phyloP scores from a whole-genome alignment of 2,113 vertebrate genomes.

The Podarcis raffonei region DNA sequence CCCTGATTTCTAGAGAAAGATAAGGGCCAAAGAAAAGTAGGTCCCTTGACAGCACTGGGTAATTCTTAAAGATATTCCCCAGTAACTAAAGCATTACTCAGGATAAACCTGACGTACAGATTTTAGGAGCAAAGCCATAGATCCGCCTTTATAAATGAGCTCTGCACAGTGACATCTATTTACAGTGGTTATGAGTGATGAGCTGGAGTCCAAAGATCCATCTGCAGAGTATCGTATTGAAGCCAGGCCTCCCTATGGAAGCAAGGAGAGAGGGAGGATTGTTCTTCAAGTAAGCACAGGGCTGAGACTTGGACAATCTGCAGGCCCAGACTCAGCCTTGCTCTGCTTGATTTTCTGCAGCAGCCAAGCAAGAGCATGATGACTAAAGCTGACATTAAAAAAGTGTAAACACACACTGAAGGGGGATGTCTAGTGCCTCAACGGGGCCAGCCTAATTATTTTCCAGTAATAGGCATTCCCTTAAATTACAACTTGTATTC shows the following conservation, averaged over 20 bases:
- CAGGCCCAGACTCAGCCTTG: neutral
- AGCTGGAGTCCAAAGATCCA: constrained; percentile 15
- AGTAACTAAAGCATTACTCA: constrained; percentile 28
- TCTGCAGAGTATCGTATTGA: neutral
- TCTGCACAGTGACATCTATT: constrained; percentile 18
- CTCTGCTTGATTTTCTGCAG: neutral
- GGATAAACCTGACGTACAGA: constrained; percentile 24
- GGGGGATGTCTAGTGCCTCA: neutral
- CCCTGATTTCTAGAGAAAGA: constrained; percentile 14
- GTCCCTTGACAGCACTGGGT: constrained; percentile 9
- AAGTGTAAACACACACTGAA: neutral
- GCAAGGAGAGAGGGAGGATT: neutral
- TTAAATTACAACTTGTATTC: neutral
- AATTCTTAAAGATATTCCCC: constrained; percentile 13
- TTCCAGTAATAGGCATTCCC: neutral
- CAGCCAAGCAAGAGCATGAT: neutral
- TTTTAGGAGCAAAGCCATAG: constrained; percentile 23
- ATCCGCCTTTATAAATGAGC: constrained; percentile 7
- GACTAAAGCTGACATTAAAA: neutral
- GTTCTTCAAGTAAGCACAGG: neutral
- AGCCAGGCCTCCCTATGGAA: neutral
- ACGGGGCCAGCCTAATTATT: neutral
- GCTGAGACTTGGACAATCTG: neutral
- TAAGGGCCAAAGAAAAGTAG: constrained; percentile 1
- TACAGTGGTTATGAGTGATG: constrained; percentile 23